Evolutionary conservation across 2,113 vertebrate species (phyloP), one percentile per base, ranked within the genome.

Genomic region (Alethe diademata): DNA sequence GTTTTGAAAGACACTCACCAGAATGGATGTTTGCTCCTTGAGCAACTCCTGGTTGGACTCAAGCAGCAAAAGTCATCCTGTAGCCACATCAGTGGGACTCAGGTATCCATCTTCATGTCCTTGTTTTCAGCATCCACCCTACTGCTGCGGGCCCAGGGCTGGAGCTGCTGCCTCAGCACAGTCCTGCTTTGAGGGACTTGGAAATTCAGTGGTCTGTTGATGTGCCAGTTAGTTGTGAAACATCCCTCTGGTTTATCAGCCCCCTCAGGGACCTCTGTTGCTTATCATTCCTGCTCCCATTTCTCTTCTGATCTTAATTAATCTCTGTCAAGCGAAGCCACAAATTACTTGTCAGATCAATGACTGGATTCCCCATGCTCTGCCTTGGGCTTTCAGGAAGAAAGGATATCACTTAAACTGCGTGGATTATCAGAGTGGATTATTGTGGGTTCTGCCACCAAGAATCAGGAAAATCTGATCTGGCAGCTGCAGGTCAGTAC

Each of bases 301-400:
- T 93, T 91, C 50, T 91, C 73, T 60, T 92, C 62, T 19, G 15
- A 48, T 95, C 87, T 91, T 92, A 91, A 94, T 91, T 95, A 94
- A 83, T 92, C 74, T 86, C 78, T 64, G 67, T 83, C 82, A 70
- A 88, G 47, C 11, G 14, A 94, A 92, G 87, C 67, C 50, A 67
- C 92, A 90, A 93, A 75, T 93, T 93, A 83, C 78, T 92, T 91
- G 80, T 91, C 61, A 78, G 88, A 86, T 91, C 87, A 84, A 40
- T 90, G 78, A 40, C 6, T 94, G 64, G 65, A 40, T 91, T 96
- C 86, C 92, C 70, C 38, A 14, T 61, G 66, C 48, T 92, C 80
- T 88, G 85, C 85, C 76, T 65, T 19, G 36, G 93, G 83, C 88
- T 64, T 82, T 81, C 51, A 19, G n/a, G 60, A 64, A 40, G 88